These are phyloP conservation scores for Cantharis rufa DNA, from an alignment of 2,888 invertebrate species.

Conservation along the genomic window DNA sequence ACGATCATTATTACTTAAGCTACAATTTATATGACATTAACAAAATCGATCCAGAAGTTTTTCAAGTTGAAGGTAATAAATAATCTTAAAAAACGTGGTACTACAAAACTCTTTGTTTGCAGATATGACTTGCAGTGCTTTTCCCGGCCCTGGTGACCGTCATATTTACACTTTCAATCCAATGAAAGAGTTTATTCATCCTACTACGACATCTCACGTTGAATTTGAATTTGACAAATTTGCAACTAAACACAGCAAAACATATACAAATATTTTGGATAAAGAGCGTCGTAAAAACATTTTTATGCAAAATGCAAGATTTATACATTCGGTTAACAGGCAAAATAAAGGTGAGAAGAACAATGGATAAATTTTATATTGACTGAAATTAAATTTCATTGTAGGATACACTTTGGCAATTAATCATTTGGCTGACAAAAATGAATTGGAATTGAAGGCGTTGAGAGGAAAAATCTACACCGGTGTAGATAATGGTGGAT, in stretches of 20 bases:
- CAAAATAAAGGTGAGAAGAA: constrained; percentile 62
- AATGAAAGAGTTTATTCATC: constrained; percentile 87
- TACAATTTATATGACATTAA: constrained; percentile 73
- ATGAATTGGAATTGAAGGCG: constrained; percentile 74
- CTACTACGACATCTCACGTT: constrained; percentile 70
- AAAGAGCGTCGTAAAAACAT: constrained; percentile 72
- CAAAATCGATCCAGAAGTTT: constrained; percentile 70
- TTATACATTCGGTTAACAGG: constrained; percentile 50
- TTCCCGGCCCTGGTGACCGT: constrained; percentile 83
- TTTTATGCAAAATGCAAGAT: constrained; percentile 87
- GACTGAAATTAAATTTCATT: constrained; percentile 7
- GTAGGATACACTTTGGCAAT: constrained; percentile 74
- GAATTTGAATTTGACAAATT: constrained; percentile 77
- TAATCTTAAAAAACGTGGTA: no score
- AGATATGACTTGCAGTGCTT: constrained; percentile 73
- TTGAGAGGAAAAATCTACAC: constrained; percentile 71
- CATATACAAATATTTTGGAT: constrained; percentile 69
- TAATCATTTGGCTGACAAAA: constrained; percentile 87
- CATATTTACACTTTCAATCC: constrained; percentile 88
- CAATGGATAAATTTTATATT: constrained; percentile 60
- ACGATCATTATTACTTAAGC: constrained; percentile 89
- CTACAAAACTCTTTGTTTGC: constrained; percentile 34
- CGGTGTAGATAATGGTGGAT: constrained; percentile 74
- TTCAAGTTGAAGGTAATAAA: constrained; percentile 66
- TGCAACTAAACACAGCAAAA: constrained; percentile 70